Percentiles rank a stretch among this genome's conserved stretches.
These are phyloP conservation scores for Hirtodrosophila duncani DNA, from an alignment of 2,888 invertebrate genomes.

Conservation along the genomic window DNA sequence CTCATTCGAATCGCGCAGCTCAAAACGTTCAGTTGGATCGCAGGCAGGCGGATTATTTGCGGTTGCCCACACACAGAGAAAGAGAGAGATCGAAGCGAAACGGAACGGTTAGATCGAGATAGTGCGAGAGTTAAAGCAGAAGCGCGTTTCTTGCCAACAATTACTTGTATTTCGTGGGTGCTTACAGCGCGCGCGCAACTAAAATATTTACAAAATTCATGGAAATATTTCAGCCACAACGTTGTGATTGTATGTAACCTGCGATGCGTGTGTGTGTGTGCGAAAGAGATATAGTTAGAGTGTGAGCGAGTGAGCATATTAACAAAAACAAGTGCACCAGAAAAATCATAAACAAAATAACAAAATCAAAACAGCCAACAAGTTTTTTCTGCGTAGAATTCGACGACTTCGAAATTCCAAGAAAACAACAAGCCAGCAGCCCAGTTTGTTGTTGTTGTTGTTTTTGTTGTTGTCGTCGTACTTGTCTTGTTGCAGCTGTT, in stretches of 20 bases:
- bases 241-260: too few relatives aligned
- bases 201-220: slow-evolving; percentile 42
- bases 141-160: slow-evolving; percentile 19
- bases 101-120: slow-evolving; percentile 10
- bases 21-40: too few relatives aligned
- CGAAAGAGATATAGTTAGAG: slow-evolving; percentile 28
- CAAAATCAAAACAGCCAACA: slow-evolving; percentile 50
- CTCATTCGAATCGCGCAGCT: slow-evolving; percentile 63
- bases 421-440: slow-evolving; percentile 30
- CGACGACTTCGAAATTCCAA: slow-evolving; percentile 48
- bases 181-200: slow-evolving; percentile 54
- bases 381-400: slow-evolving; percentile 61
- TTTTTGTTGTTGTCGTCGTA: slow-evolving; percentile 29
- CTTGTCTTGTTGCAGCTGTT: slow-evolving; percentile 34
- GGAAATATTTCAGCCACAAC: slow-evolving; percentile 44
- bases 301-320: slow-evolving; percentile 24
- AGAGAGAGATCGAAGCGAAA: slow-evolving; percentile 19
- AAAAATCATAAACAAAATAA: slow-evolving; percentile 32
- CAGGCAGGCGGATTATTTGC: too few relatives aligned
- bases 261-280: slow-evolving; percentile 19
- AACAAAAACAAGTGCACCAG: slow-evolving; percentile 53
- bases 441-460: slow-evolving; percentile 7
- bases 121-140: not conserved
- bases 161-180: slow-evolving; percentile 41
- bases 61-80: too few relatives aligned